phyloP scores from a whole-genome alignment of 2,888 invertebrate species.

The Bruchidius siliquastri region DNA sequence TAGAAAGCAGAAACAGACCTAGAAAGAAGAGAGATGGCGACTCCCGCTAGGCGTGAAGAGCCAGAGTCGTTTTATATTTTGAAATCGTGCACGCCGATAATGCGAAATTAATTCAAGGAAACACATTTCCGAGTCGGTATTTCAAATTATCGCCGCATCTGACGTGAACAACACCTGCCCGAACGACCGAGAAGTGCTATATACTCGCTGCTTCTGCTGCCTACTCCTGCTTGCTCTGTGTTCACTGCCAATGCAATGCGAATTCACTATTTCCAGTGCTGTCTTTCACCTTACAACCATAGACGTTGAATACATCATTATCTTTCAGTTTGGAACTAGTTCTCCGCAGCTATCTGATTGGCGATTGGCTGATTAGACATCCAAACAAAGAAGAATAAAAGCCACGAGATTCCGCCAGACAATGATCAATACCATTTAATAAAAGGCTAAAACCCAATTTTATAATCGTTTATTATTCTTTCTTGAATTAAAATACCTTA shows the following conservation, averaged over 20 bases:
- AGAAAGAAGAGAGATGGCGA: background rate
- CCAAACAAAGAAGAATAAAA: no score
- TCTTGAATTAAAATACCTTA: no score
- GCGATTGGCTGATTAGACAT: no score
- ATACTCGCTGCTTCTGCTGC: background rate
- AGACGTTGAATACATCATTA: no score
- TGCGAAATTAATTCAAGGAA: constrained; percentile 46
- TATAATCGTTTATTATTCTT: no score
- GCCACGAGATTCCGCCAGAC: no score
- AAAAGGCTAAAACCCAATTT: no score
- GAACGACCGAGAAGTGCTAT: constrained; percentile 13
- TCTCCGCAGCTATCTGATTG: no score
- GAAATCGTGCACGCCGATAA: constrained; percentile 38
- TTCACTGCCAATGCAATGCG: constrained; percentile 6
- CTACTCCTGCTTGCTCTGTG: background rate
- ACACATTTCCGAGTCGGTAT: constrained; percentile 46
- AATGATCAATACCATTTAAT: no score
- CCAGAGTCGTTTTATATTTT: constrained; percentile 33
- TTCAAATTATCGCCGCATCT: constrained; percentile 46
- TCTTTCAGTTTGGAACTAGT: no score
- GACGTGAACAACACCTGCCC: constrained; percentile 44
- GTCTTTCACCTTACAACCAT: no score
- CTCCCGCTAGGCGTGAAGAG: background rate
- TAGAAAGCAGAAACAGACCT: background rate
- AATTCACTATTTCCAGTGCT: background rate